These are phyloP conservation scores for Cryptomyrus ogoouensis DNA, from an alignment of 2,113 vertebrate genomes.

Conservation along the genomic window DNA sequence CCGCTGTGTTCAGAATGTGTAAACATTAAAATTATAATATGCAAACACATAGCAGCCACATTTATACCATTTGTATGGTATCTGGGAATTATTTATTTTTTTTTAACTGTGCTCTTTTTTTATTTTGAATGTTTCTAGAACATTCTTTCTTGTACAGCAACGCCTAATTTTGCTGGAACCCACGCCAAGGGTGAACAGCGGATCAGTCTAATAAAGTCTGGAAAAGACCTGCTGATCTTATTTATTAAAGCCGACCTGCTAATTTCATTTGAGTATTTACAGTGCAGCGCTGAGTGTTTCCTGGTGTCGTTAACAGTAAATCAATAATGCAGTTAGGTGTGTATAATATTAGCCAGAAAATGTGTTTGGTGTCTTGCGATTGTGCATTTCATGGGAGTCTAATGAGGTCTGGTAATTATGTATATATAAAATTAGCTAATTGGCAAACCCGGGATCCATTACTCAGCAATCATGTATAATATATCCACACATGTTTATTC, in stretches of 20 bases:
- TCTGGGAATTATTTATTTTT: constrained; percentile 49
- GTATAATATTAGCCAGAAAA: background rate
- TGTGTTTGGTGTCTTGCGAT: background rate
- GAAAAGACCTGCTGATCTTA: background rate
- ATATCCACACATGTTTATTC: background rate
- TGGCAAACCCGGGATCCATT: background rate
- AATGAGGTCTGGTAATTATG: background rate
- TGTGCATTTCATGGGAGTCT: background rate
- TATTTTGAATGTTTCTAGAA: constrained; percentile 66
- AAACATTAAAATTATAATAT: constrained; percentile 61
- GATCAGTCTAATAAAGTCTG: background rate
- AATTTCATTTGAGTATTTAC: background rate
- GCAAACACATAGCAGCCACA: constrained; percentile 65
- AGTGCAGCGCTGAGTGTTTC: background rate
- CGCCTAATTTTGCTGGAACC: constrained; percentile 58
- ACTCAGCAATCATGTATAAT: background rate
- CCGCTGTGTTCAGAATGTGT: constrained; percentile 65
- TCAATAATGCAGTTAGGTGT: constrained; percentile 1
- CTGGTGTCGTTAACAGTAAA: background rate
- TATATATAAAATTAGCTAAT: background rate
- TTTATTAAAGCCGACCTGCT: background rate
- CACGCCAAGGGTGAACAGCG: background rate
- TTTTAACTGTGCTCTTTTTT: constrained; percentile 65
- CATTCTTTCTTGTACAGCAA: constrained; percentile 48
- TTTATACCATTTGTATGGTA: constrained; percentile 59